Percentiles rank a stretch among this genome's conserved stretches.
Evolutionary conservation across 2,797 vertebrate genomes (phyloP).

Genomic region (Cichlasoma orientale): DNA sequence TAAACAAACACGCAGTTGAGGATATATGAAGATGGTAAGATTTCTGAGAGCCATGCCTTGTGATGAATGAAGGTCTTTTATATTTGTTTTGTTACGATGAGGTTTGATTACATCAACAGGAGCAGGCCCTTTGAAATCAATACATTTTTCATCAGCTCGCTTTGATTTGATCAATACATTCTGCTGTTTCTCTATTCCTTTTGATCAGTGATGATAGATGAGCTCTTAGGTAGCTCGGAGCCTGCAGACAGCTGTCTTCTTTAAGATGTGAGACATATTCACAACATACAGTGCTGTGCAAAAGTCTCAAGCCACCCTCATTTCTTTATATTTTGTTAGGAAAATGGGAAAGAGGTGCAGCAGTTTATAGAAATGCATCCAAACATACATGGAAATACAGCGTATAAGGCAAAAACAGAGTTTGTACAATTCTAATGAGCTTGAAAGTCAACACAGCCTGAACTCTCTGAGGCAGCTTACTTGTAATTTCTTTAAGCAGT

Average conservation of each 20-base stretch:
- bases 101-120: conserved; percentile 20
- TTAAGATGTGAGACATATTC: background rate
- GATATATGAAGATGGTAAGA: background rate
- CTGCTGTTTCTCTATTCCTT: conserved; percentile 22
- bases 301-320: background rate
- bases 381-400: background rate
- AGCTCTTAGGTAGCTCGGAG: background rate
- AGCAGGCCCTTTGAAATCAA: conserved; percentile 14
- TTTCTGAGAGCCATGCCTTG: background rate
- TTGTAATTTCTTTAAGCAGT: too few relatives aligned
- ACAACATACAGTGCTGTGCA: background rate
- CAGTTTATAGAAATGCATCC: background rate
- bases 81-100: conserved; percentile 20
- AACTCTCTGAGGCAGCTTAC: too few relatives aligned
- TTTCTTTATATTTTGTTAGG: background rate
- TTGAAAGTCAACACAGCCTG: too few relatives aligned
- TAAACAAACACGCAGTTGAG: background rate
- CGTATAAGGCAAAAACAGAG: too few relatives aligned
- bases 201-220: conserved; percentile 40
- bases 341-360: background rate
- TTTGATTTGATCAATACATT: conserved; percentile 40
- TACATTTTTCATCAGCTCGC: conserved; percentile 27
- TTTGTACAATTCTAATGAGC: too few relatives aligned
- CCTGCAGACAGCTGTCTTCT: background rate
- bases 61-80: conserved; percentile 31